A percentile compares a stretch with the other conserved stretches of the same genome.
Evolutionary conservation across 2,113 vertebrate genomes (phyloP).

Genomic region (Pteruthius melanotis): DNA sequence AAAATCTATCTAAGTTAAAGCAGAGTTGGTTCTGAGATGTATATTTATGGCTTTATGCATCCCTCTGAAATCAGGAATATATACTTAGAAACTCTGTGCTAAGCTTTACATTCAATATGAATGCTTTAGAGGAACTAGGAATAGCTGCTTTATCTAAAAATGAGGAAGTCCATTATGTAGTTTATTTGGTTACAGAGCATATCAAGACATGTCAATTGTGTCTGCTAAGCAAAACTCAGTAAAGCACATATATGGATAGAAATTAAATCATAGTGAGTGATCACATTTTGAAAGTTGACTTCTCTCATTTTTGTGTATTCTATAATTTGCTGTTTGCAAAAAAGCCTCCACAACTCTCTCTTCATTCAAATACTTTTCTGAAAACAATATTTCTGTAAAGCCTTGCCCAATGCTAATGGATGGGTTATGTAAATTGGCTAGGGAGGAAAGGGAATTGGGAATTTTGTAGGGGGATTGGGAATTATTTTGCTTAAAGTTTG

Average conservation of each 20-base stretch:
- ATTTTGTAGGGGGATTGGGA: not conserved
- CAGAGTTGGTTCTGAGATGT: not conserved
- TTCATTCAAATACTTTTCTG: not conserved
- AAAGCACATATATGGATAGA: not conserved
- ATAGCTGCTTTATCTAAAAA: not conserved
- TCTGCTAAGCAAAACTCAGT: not conserved
- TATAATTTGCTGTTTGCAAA: not conserved
- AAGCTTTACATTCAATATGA: not conserved
- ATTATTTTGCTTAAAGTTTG: not conserved
- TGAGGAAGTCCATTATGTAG: not conserved
- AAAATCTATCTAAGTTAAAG: not conserved
- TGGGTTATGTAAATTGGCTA: not conserved
- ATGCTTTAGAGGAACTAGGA: not conserved
- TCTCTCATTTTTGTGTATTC: not conserved
- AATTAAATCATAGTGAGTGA: not conserved
- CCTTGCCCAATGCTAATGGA: not conserved
- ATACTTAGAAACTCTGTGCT: not conserved
- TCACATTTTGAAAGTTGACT: not conserved
- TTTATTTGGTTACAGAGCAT: not conserved
- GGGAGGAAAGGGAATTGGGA: not conserved
- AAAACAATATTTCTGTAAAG: not conserved
- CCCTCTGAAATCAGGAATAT: not conserved
- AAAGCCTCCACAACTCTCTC: fast-evolving
- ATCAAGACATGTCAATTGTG: not conserved
- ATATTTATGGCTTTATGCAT: not conserved